Evolutionary conservation across 2,113 vertebrate genomes (phyloP).

Genomic region (Gobius niger): DNA sequence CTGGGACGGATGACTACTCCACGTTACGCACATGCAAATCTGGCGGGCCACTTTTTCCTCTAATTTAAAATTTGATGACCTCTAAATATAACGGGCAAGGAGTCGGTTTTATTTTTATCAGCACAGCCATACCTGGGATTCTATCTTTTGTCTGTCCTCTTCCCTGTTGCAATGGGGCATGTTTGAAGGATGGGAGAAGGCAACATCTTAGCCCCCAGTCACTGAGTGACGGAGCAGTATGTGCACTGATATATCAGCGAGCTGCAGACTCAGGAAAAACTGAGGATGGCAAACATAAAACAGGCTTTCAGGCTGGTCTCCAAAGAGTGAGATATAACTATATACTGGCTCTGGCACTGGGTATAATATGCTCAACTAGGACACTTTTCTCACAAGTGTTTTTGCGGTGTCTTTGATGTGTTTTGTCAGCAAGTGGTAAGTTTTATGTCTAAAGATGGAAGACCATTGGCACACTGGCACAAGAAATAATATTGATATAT

Average conservation of each 20-base stretch:
- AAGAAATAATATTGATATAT: no score
- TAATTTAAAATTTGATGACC: not conserved
- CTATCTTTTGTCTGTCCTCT: not conserved
- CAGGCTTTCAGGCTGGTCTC: not conserved
- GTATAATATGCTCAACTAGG: no score
- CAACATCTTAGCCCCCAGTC: constrained; percentile 11
- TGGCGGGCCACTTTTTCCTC: not conserved
- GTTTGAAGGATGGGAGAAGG: constrained; percentile 27
- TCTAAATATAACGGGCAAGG: not conserved
- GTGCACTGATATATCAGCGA: not conserved
- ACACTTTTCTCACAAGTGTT: no score
- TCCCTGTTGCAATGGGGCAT: not conserved
- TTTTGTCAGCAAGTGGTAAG: constrained; percentile 30
- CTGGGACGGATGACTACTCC: constrained; percentile 26
- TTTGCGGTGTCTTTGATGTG: constrained; percentile 17
- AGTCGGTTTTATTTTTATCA: not conserved
- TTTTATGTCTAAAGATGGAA: constrained; percentile 41
- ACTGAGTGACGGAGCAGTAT: constrained; percentile 7
- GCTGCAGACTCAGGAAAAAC: constrained; percentile 33
- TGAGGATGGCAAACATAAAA: constrained; percentile 1
- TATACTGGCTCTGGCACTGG: no score
- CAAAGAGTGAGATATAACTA: not conserved
- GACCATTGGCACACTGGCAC: no score
- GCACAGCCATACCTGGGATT: not conserved
- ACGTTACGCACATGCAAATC: constrained; percentile 15